These are phyloP conservation scores for zebrafish (Danio rerio) DNA, from an alignment of 2,113 vertebrate genomes.

Conservation along the genomic window DNA sequence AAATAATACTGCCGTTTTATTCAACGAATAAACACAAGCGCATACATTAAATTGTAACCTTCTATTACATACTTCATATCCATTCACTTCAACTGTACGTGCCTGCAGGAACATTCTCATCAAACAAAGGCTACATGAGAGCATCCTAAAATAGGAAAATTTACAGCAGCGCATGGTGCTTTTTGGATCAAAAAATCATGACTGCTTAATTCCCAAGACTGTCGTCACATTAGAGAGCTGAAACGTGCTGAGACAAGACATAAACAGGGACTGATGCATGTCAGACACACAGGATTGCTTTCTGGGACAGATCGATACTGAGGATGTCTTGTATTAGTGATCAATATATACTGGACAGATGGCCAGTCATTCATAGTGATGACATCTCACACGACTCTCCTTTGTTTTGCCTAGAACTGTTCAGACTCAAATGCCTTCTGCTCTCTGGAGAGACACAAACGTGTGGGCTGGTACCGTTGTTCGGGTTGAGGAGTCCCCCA, in stretches of 20 bases:
- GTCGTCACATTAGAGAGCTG: neutral
- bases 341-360: slow-evolving; percentile 23
- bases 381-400: neutral
- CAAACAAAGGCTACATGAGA: neutral
- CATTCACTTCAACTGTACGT: neutral
- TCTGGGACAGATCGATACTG: slow-evolving; percentile 11
- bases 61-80: neutral
- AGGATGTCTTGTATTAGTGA: slow-evolving; percentile 8
- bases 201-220: neutral
- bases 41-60: neutral
- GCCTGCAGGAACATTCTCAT: neutral
- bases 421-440: neutral
- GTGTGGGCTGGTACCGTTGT: slow-evolving; percentile 3
- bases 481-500: slow-evolving; percentile 29
- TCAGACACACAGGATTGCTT: slow-evolving; percentile 2
- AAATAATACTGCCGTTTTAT: neutral
- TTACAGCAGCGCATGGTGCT: neutral
- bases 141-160: neutral
- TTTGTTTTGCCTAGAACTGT: slow-evolving; percentile 5
- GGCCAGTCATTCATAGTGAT: slow-evolving; percentile 4
- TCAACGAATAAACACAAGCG: neutral
- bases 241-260: neutral
- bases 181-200: neutral
- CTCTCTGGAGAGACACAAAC: slow-evolving; percentile 20
- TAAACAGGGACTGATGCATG: slow-evolving; percentile 7